phyloP scores from a whole-genome alignment of 2,888 invertebrate species.

The Hyposoter dolosus region DNA sequence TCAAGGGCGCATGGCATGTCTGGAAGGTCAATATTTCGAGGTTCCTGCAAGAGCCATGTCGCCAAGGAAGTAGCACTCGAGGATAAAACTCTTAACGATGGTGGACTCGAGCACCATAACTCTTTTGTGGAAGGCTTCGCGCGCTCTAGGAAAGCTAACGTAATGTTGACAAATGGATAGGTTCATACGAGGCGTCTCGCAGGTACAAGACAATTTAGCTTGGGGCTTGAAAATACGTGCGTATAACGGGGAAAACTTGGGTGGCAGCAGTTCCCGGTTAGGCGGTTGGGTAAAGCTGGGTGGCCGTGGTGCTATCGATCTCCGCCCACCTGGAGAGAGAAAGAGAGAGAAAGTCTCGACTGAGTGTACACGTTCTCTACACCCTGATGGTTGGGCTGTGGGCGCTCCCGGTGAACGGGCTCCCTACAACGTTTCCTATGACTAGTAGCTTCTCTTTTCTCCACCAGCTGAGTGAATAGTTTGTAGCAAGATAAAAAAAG shows the following conservation, averaged over 20 bases:
- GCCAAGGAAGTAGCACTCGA: neutral
- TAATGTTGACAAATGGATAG: conserved; percentile 8
- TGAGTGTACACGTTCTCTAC: conserved; percentile 67
- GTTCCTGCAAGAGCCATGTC: neutral
- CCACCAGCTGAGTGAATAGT: conserved; percentile 24
- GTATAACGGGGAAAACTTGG: conserved; percentile 74
- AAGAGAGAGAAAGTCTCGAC: neutral
- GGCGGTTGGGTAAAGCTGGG: conserved; percentile 81
- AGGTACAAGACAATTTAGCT: conserved; percentile 1
- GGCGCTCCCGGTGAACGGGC: conserved; percentile 21
- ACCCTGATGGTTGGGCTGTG: conserved; percentile 46
- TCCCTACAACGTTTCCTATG: conserved; percentile 1
- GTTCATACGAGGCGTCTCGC: neutral
- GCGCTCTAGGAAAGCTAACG: neutral
- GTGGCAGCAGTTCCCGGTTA: conserved; percentile 78
- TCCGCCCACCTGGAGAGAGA: conserved; percentile 80
- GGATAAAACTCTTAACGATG: neutral
- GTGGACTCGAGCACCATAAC: neutral
- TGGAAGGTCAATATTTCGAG: neutral
- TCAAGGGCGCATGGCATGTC: neutral
- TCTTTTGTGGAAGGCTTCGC: neutral
- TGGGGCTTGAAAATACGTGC: conserved; percentile 52
- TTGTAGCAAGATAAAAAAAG: neutral
- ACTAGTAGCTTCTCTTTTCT: conserved; percentile 19
- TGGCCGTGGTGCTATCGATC: conserved; percentile 82